Evolutionary conservation across 2,797 vertebrate species (phyloP).

Genomic region (Myiotriccus ornatus): DNA sequence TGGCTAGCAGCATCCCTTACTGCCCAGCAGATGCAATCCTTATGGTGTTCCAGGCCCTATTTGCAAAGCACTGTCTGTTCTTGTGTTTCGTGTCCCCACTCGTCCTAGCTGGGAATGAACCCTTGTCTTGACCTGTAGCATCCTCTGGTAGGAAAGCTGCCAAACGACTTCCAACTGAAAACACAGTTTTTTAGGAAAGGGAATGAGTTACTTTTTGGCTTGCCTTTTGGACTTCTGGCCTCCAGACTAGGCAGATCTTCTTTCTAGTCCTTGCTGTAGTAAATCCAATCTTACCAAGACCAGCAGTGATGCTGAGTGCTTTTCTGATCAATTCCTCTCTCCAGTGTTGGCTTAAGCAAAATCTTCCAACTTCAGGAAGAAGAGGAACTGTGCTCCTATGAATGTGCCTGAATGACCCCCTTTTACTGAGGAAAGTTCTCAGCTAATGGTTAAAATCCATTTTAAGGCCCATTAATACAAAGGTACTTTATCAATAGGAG

Average conservation of each 20-base stretch:
- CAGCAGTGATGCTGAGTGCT: not conserved
- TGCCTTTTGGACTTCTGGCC: constrained; percentile 4
- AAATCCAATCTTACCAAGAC: constrained; percentile 6
- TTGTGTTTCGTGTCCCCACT: not conserved
- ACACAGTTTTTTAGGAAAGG: constrained; percentile 20
- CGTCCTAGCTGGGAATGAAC: not conserved
- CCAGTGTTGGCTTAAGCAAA: not conserved
- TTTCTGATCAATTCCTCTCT: not conserved
- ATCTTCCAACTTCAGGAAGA: not conserved
- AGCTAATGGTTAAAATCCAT: not conserved
- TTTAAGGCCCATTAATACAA: not conserved
- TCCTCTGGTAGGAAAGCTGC: constrained; percentile 30
- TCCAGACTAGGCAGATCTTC: not conserved
- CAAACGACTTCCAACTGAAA: not conserved
- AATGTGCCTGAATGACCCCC: not conserved
- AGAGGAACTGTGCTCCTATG: not conserved
- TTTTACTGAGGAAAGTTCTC: not conserved
- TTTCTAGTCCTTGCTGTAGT: not conserved
- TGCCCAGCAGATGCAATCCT: not conserved
- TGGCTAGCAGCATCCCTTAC: not conserved
- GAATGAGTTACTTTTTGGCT: not conserved
- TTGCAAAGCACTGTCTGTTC: not conserved
- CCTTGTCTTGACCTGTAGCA: constrained; percentile 27
- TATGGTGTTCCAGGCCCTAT: not conserved
- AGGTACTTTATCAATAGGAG: not conserved